A percentile compares a stretch with the other conserved stretches of the same genome.
phyloP scores from a whole-genome alignment of 2,113 vertebrate genomes.

The Mellivora capensis region DNA sequence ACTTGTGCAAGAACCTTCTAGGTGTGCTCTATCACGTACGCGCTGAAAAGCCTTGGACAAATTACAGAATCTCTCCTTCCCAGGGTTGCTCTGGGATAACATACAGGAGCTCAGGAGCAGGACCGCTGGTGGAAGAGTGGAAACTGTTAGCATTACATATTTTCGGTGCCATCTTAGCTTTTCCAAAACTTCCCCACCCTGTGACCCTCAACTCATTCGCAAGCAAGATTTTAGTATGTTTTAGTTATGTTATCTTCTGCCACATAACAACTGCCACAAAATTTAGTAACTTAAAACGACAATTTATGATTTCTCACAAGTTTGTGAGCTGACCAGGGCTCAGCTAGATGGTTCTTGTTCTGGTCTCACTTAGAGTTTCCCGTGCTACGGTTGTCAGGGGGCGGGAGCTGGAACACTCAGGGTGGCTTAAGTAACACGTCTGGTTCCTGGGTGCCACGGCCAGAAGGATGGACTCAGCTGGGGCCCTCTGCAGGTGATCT shows the following conservation, averaged over 20 bases:
- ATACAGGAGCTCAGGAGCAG: background rate
- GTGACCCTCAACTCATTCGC: background rate
- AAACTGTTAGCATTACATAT: background rate
- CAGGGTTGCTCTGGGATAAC: background rate
- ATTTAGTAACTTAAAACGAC: background rate
- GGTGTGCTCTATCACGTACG: background rate
- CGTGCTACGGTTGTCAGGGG: background rate
- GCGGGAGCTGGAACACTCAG: background rate
- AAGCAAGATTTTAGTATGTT: background rate
- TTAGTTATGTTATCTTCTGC: background rate
- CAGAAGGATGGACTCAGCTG: background rate
- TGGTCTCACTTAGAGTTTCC: background rate
- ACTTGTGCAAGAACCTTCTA: background rate
- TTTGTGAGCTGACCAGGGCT: background rate
- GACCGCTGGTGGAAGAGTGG: background rate
- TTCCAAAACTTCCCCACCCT: background rate
- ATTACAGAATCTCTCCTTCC: background rate
- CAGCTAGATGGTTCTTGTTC: background rate
- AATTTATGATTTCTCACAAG: background rate
- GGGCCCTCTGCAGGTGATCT: background rate
- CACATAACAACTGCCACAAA: background rate
- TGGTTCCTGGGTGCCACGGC: background rate
- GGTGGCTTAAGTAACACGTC: background rate
- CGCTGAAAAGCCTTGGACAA: background rate
- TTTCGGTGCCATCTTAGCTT: background rate